Evolutionary conservation across 1,140 invertebrate genomes (phyloP).

Genomic region (Lucilia sericata): DNA sequence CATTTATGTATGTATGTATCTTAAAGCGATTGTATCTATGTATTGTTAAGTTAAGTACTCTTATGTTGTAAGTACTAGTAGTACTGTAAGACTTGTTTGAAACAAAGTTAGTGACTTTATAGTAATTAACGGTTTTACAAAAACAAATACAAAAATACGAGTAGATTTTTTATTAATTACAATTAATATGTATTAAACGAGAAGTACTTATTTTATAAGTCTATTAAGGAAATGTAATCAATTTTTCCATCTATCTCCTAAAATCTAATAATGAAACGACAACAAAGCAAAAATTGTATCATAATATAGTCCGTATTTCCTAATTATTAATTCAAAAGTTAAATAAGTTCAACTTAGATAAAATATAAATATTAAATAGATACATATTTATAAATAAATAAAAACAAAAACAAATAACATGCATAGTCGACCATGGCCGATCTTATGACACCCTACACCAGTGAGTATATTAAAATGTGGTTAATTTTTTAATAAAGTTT

Average conservation of each 20-base stretch:
- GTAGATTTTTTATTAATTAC: constrained; percentile 33
- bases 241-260: neutral
- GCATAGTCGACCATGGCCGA: too few relatives aligned
- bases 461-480: too few relatives aligned
- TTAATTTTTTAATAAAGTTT: too few relatives aligned
- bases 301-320: neutral
- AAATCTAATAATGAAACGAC: neutral
- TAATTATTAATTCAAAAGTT: constrained; percentile 5
- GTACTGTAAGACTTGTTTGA: constrained; percentile 36
- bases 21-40: too few relatives aligned
- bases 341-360: constrained; percentile 10
- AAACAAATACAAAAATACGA: constrained; percentile 28
- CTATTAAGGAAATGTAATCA: neutral
- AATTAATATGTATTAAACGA: neutral
- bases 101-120: constrained; percentile 44
- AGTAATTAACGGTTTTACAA: constrained; percentile 44
- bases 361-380: neutral
- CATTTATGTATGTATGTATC: too few relatives aligned
- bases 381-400: neutral
- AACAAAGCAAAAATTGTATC: neutral
- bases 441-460: too few relatives aligned
- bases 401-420: neutral
- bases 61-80: neutral
- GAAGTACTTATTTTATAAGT: neutral
- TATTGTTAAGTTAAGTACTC: neutral